phyloP scores from a whole-genome alignment of 1,140 invertebrate species.

The Drosophila biarmipes region DNA sequence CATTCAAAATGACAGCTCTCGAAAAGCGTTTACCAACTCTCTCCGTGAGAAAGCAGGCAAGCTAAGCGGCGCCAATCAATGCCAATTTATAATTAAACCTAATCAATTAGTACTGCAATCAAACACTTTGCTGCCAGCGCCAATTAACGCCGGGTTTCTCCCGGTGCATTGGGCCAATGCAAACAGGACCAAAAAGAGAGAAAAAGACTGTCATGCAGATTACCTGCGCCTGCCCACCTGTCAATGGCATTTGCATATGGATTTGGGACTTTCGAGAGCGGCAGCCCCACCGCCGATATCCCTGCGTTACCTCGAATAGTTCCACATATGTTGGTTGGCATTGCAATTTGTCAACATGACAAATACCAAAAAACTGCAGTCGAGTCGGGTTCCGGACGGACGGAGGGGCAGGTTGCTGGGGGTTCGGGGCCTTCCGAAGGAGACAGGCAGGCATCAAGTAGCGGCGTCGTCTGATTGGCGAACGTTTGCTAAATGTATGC shows the following conservation, averaged over 20 bases:
- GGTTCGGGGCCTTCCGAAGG: no score
- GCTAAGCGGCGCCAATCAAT: not conserved
- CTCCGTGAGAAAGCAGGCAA: not conserved
- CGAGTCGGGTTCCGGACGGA: constrained; percentile 34
- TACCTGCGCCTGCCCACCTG: constrained; percentile 63
- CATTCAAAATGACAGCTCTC: no score
- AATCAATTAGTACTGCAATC: constrained; percentile 8
- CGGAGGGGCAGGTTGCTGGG: constrained; percentile 7
- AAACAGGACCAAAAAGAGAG: constrained; percentile 13
- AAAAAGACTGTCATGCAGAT: constrained; percentile 63
- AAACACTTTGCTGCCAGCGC: not conserved
- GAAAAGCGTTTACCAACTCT: not conserved
- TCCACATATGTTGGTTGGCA: constrained; percentile 44
- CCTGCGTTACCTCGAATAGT: constrained; percentile 9
- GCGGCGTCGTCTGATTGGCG: constrained; percentile 66
- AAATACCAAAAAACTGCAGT: constrained; percentile 54
- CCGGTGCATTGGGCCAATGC: constrained; percentile 32
- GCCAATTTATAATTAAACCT: constrained; percentile 7
- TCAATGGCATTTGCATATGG: constrained; percentile 69
- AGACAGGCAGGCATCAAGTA: constrained; percentile 51
- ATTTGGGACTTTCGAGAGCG: constrained; percentile 57
- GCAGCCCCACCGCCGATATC: constrained; percentile 12
- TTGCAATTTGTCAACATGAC: constrained; percentile 73
- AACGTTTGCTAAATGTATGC: constrained; percentile 74
- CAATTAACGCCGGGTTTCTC: constrained; percentile 12